Evolutionary conservation across 2,797 vertebrate species (phyloP).

Genomic region (Molossus molossus): DNA sequence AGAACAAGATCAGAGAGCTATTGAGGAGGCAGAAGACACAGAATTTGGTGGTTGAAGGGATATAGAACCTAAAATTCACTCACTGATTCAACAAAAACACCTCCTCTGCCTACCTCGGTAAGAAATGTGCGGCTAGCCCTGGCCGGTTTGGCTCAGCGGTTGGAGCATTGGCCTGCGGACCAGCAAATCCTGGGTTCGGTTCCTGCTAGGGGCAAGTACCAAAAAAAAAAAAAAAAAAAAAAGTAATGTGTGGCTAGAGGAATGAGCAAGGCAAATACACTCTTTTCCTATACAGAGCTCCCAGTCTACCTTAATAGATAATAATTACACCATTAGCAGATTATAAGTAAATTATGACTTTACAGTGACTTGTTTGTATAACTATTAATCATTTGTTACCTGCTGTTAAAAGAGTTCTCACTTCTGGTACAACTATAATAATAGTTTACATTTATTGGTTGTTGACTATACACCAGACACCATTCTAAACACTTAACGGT

Average conservation of each 20-base stretch:
- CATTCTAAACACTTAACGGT: background rate
- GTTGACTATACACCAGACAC: background rate
- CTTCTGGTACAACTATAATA: background rate
- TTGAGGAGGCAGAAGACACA: background rate
- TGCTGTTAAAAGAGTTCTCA: background rate
- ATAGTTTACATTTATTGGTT: conserved; percentile 2
- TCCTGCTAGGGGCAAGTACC: too few relatives aligned
- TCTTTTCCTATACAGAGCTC: background rate
- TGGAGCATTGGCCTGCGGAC: too few relatives aligned
- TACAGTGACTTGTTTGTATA: background rate
- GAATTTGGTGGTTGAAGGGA: background rate
- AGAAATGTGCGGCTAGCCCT: background rate
- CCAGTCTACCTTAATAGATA: background rate
- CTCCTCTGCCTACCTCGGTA: background rate
- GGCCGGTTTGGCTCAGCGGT: too few relatives aligned
- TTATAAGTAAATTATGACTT: background rate
- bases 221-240: background rate
- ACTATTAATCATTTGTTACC: conserved; percentile 10
- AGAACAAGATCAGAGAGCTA: background rate
- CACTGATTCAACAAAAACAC: background rate
- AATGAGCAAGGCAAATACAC: background rate
- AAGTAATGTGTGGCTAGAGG: background rate
- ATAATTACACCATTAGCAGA: background rate
- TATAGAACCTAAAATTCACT: background rate
- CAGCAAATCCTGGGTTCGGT: too few relatives aligned